Conservation (phyloP, 2,888 invertebrate species). For the Nephrotoma appendiculata region DNA sequence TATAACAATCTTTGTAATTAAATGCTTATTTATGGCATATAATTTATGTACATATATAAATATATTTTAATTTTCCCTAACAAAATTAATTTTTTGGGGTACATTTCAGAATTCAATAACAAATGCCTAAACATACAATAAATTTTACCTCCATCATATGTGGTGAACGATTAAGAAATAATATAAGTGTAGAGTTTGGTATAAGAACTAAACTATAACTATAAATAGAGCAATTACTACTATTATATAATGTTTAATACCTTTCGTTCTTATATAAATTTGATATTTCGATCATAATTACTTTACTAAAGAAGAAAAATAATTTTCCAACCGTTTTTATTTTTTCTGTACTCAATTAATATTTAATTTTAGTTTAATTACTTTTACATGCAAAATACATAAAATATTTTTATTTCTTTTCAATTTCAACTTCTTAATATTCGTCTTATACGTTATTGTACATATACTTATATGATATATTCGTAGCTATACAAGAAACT, state of each 20-base stretch:
- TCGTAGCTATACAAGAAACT: background rate
- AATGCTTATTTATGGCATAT: background rate
- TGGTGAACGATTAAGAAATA: background rate
- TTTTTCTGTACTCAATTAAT: background rate
- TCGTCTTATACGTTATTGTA: background rate
- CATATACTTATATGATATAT: too few species aligned
- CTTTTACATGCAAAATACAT: background rate
- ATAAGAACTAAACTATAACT: background rate
- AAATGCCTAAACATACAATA: background rate
- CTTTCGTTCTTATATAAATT: background rate
- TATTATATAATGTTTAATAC: background rate
- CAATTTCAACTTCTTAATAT: background rate
- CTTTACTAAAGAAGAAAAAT: background rate
- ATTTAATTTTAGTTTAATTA: background rate
- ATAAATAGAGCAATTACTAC: background rate
- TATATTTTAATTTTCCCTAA: background rate
- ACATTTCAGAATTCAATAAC: background rate
- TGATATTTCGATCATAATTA: background rate
- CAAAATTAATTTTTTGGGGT: background rate
- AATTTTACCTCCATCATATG: background rate
- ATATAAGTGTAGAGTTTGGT: background rate
- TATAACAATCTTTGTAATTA: background rate
- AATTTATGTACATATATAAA: background rate
- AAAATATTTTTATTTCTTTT: background rate
- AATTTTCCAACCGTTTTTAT: background rate